Base-by-base conservation (phyloP, 2,113 vertebrate species). In the Chamaetylas fuelleborni region DNA sequence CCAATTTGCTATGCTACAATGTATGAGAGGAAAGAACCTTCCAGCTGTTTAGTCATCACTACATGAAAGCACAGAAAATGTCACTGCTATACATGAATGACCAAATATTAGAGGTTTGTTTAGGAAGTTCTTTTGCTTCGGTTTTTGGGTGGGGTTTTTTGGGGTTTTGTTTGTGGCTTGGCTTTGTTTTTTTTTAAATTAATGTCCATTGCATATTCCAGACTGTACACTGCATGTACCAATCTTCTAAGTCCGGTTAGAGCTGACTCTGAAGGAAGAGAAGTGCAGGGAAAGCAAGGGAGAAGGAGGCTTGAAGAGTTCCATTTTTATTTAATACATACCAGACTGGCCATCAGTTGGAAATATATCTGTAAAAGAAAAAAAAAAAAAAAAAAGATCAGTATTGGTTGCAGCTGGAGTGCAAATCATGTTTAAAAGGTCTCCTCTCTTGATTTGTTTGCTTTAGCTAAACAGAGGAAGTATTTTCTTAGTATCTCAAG, bases 381-480 rank as follows among this genome's bases (percentile, higher is more conserved):
- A 83, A 64, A 78, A 33, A 61, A n/a, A n/a, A n/a, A 28, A 8
- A 19, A 20, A 26, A 69, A 57, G 14, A 83, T 97, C 65, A 96
- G 81, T 60, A 69, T 25, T 83, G 26, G 81, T 78, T 88, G 69
- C 71, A 94, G 79, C 33, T 92, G 79, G 53, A 94, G 74, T 56
- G 34, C 16, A 1, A 87, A 96, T 90, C 43, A 28, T 62, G 81
- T 82, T 95, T 92, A 86, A 88, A 93, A 93, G 71, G 92, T 78
- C 36, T 90, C 51, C 51, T 66, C 92, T 93, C 80, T 80, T 8
- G 0, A 86, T 92, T 65, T 93, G 86, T 96, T 94, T 96, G 81
- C 84, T 82, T 89, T 91, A 93, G 42, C 83, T 94, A 94, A 96
- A 96, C 76, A 96, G 87, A 90, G 92, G 81, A 97, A 96, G 82